A percentile compares a stretch with the other conserved stretches of the same genome.
Evolutionary conservation across 2,888 invertebrate species (phyloP).

Genomic region (Amphipyra berbera): DNA sequence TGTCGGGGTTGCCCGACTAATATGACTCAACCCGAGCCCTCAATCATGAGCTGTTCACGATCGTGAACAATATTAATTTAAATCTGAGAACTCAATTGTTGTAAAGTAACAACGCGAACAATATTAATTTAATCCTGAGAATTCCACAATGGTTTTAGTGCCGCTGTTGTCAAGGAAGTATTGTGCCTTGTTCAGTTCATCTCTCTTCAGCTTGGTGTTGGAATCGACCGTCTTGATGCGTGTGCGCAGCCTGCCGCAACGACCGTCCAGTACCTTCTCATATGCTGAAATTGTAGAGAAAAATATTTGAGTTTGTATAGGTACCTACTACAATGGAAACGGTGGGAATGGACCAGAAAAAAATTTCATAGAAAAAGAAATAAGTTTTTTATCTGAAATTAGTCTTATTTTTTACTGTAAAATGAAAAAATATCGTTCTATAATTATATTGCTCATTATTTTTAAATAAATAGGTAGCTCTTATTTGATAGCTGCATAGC

Average conservation of each 20-base stretch:
- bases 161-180: conserved; percentile 77
- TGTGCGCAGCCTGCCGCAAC: conserved; percentile 82
- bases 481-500: too few relatives aligned
- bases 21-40: too few relatives aligned
- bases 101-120: neutral
- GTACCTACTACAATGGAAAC: neutral
- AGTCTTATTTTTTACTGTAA: too few relatives aligned
- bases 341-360: neutral
- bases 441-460: too few relatives aligned
- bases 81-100: conserved; percentile 73
- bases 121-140: conserved; percentile 55
- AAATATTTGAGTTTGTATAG: neutral
- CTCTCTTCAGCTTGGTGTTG: conserved; percentile 75
- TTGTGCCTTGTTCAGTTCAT: conserved; percentile 79
- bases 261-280: conserved; percentile 81
- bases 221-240: conserved; percentile 79
- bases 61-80: conserved; percentile 15
- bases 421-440: too few relatives aligned
- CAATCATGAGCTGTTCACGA: too few relatives aligned
- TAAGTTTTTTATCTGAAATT: too few relatives aligned
- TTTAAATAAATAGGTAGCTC: too few relatives aligned
- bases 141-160: conserved; percentile 75
- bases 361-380: neutral
- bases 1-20: too few relatives aligned
- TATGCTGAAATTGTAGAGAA: conserved; percentile 73